Percentiles rank a stretch among this genome's conserved stretches.
Conservation (phyloP, 2,113 vertebrate genomes). For the Laticauda colubrina region DNA sequence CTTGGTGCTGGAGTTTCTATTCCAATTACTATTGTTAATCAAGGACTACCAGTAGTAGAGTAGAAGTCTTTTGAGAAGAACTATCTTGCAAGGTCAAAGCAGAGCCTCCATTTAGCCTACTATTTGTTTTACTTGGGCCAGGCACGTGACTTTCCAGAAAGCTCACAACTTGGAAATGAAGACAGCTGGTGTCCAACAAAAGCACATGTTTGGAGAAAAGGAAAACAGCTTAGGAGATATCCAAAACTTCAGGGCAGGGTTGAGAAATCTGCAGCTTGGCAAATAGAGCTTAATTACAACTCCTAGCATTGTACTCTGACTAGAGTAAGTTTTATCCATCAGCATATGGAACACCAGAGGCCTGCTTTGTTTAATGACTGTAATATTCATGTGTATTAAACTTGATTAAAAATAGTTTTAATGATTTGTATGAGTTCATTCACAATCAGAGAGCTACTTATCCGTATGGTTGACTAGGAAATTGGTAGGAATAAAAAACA, state of each 20-base stretch:
- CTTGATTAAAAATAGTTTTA: background rate
- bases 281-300: background rate
- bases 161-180: background rate
- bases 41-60: background rate
- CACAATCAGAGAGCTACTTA: background rate
- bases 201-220: background rate
- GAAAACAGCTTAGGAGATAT: background rate
- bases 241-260: background rate
- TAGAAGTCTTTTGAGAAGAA: background rate
- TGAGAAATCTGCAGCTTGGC: background rate
- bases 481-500: background rate
- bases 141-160: background rate
- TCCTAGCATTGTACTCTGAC: background rate
- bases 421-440: background rate
- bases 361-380: background rate
- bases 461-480: background rate
- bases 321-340: background rate
- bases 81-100: background rate
- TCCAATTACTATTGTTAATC: background rate
- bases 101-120: background rate
- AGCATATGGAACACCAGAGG: background rate
- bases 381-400: background rate
- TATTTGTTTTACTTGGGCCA: background rate
- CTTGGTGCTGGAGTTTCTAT: background rate
- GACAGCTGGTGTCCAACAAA: background rate